Percentiles rank a stretch among this genome's conserved stretches.
These are phyloP conservation scores for Boloria euphrosyne DNA, from an alignment of 2,888 invertebrate species.

Conservation along the genomic window DNA sequence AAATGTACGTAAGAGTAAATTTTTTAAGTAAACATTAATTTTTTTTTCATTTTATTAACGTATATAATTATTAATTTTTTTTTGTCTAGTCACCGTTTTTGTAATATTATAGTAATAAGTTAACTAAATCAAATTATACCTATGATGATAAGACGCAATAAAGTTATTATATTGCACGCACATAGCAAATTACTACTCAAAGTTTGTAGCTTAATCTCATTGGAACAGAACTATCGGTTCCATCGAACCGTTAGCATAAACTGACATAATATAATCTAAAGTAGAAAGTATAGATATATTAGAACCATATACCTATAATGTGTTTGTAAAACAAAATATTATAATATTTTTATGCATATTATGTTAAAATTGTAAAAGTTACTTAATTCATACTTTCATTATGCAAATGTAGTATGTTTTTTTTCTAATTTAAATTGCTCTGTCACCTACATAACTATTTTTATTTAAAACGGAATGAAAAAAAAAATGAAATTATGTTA, in stretches of 20 bases:
- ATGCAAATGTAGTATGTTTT: too few relatives aligned
- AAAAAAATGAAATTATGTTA: conserved; percentile 2
- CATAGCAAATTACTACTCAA: conserved; percentile 20
- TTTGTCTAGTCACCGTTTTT: too few relatives aligned
- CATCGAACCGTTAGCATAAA: conserved; percentile 53
- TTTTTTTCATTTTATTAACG: too few relatives aligned
- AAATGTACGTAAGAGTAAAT: too few relatives aligned
- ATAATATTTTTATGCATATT: too few relatives aligned
- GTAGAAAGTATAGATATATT: background rate
- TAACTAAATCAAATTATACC: too few relatives aligned
- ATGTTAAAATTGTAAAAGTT: too few relatives aligned
- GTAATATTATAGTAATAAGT: too few relatives aligned
- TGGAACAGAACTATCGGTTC: conserved; percentile 46
- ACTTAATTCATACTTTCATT: too few relatives aligned
- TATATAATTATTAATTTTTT: too few relatives aligned
- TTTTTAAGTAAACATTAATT: too few relatives aligned
- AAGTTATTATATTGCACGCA: conserved; percentile 6
- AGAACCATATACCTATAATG: background rate
- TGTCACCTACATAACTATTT: conserved; percentile 2
- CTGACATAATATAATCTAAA: background rate
- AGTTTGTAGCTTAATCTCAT: conserved; percentile 35
- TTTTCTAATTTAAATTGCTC: background rate
- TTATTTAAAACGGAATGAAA: background rate
- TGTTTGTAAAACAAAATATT: too few relatives aligned
- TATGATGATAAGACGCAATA: background rate